A percentile compares a stretch with the other conserved stretches of the same genome.
phyloP scores from a whole-genome alignment of 2,888 invertebrate species.

The Capitulum mitella region DNA sequence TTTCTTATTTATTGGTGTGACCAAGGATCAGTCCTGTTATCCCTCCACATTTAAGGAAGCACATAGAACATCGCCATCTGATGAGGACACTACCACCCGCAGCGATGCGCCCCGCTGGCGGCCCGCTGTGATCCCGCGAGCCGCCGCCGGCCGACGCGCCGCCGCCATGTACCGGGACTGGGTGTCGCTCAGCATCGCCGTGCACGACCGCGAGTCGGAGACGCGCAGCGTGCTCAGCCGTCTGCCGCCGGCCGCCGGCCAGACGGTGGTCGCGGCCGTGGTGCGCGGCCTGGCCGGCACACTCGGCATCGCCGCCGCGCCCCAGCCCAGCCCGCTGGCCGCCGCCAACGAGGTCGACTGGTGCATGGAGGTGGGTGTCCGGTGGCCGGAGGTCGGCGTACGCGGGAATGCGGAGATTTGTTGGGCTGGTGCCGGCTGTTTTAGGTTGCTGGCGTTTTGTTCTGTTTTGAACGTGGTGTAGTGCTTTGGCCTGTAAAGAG shows the following conservation, averaged over 20 bases:
- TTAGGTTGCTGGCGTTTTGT: background rate
- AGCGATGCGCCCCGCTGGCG: too few species aligned
- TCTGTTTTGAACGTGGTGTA: background rate
- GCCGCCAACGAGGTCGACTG: slow-evolving; percentile 8
- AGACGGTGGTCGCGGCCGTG: slow-evolving; percentile 71
- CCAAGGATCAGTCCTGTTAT: too few species aligned
- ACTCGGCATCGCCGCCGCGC: slow-evolving; percentile 50
- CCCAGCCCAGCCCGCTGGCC: background rate
- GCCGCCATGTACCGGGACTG: slow-evolving; percentile 7
- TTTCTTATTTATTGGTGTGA: too few species aligned
- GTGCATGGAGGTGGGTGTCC: slow-evolving; percentile 2
- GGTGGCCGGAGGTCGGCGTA: background rate
- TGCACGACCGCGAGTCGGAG: slow-evolving; percentile 13
- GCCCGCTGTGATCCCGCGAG: too few species aligned
- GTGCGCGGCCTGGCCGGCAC: slow-evolving; percentile 67
- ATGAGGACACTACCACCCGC: too few species aligned
- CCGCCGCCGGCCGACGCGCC: too few species aligned
- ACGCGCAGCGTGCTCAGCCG: slow-evolving; percentile 58
- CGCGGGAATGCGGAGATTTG: background rate
- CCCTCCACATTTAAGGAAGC: too few species aligned
- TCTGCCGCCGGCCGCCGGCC: slow-evolving; percentile 62
- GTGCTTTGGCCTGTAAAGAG: too few species aligned
- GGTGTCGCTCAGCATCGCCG: slow-evolving; percentile 12
- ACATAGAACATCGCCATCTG: too few species aligned
- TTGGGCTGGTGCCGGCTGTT: background rate